Evolutionary conservation across 2,113 vertebrate species (phyloP), one percentile per base, ranked within the genome.

Genomic region (Platichthys flesus): DNA sequence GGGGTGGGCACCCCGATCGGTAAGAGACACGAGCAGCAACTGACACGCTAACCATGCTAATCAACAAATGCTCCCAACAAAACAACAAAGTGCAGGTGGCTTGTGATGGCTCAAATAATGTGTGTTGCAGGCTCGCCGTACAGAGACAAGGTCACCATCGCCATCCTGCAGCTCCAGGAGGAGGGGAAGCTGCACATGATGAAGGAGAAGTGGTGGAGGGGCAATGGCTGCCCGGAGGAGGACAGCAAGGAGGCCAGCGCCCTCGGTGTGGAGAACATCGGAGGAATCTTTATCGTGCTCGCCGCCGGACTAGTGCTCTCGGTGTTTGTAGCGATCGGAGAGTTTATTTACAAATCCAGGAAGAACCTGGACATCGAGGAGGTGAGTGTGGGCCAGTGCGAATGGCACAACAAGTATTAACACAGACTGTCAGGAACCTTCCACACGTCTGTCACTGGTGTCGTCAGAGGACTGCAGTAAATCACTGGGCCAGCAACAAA

Each of bases 201-300:
- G 97, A 99, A 99, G 90, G 98, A 99, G 89, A 99, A 98, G 79
- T 99, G 98, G 98, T 99, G 98, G 98, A 74, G 97, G 45, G 97
- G 98, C 1, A 98, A 97, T 0, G 97, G 97, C 58, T 99, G 98
- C 77, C 97, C 98, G 0, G 97, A 99, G 88, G 98, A 98, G 86
- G 98, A 98, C 85, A 97, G 94, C 92, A 98, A 97, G 76, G 98
- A 98, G 83, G 97, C 98, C 88, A 98, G 97, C 5, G 97, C 98
- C 57, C 90, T 99, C 0, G 98, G 97, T 0, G 97, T 99, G 80
- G 97, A 99, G 90, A 98, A 98, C 87, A 98, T 99, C n/a, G 97
- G 98, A 0, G 98, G 98, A 35, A 97, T 99, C 92, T 99, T 99
- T 85, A 97, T 99, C 69, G 98, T 98, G 54, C 94, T 99, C 20